Evolutionary conservation across 2,888 invertebrate species (phyloP), one percentile per base, ranked within the genome.

Genomic region (Tupiocoris notatus): DNA sequence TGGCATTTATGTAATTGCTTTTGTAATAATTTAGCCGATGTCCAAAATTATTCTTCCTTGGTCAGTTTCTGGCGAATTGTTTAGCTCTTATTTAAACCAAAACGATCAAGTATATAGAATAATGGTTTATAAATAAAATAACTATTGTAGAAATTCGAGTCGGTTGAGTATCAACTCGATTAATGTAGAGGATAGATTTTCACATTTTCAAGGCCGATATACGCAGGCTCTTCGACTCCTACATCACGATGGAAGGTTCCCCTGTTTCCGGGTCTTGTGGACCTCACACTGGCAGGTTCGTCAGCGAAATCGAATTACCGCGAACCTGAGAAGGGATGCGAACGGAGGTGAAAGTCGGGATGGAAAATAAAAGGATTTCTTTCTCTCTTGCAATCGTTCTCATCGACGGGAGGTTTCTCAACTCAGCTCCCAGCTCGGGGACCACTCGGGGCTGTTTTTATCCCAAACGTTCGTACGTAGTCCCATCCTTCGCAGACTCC

Each of bases 291-390:
- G 6, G n/a, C 54, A 66, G n/a, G 66, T 66, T 54, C 64, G 39
- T 66, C 66, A 66, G 54, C 66, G 54, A 66, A 66, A 66, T 66
- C 66, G 20, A 66, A 66, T 66, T 66, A 66, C 56, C 66, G 39
- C 66, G 39, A 39, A 54, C 66, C 66, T 66, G 25, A 23, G 54
- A 39, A 66, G 39, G 25, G 66, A 64, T 24, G 64, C 17, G 64
- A 24, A 18, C 17, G 24, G 12, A 39, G 12, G 12, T 39, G 39
- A 12, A 39, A 12, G 39, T 12, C 12, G 39, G 39, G 39, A 3
- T 39, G 39, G 39, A 39, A 39, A 39, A 39, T 39, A 39, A 39
- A 39, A 39, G 39, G 39, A 39, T 39, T 12, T 12, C 39, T 12
- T 12, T 39, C 39, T 39, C 39, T 39, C 39, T 39, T 39, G 39